These are phyloP conservation scores for Drosophila helvetica DNA, from an alignment of 2,888 invertebrate species.

Conservation along the genomic window DNA sequence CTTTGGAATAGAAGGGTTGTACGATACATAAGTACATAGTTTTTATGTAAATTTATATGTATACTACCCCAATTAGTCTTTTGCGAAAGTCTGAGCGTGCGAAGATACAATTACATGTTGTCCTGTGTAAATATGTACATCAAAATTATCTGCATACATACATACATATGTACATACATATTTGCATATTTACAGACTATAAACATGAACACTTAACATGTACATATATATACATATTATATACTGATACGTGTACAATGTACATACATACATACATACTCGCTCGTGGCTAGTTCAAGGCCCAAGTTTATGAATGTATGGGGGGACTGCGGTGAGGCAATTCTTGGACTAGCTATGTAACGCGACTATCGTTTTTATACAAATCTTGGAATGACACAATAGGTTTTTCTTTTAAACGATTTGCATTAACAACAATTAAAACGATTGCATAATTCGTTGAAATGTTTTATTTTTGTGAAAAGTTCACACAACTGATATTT, in stretches of 20 bases:
- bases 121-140: not conserved
- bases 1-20: too few species aligned
- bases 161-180: not conserved
- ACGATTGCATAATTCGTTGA: too few species aligned
- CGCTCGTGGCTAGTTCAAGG: not conserved
- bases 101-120: conserved; percentile 23
- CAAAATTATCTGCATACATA: too few species aligned
- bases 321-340: not conserved
- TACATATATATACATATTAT: conserved; percentile 11
- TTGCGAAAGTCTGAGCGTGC: conserved; percentile 28
- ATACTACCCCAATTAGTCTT: conserved; percentile 1
- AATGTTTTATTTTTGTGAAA: too few species aligned
- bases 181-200: not conserved
- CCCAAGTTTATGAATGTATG: not conserved
- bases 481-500: not conserved
- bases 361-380: not conserved
- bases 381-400: not conserved
- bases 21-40: too few species aligned
- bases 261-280: conserved; percentile 5
- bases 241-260: conserved; percentile 1
- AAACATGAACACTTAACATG: not conserved
- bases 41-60: conserved; percentile 7
- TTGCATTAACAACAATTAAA: too few species aligned
- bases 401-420: not conserved
- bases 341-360: not conserved